Conservation (phyloP, 2,888 invertebrate genomes). For the Pyrrhosoma nymphula region DNA sequence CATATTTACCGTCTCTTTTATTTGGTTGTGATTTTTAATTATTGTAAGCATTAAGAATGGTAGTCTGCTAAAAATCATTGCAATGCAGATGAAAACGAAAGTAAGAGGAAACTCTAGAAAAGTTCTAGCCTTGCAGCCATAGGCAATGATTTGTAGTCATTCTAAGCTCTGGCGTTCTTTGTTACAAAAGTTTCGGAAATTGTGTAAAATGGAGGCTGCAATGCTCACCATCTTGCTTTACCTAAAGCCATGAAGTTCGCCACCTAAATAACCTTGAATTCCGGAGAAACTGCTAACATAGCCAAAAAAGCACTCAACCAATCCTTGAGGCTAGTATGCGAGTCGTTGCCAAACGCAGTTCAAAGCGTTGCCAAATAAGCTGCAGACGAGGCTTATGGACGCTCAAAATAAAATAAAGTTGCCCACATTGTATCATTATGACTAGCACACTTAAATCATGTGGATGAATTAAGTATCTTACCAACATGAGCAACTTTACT, state of each 20-base stretch:
- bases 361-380: neutral
- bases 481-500: neutral
- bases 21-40: no score
- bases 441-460: neutral
- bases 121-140: neutral
- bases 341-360: slow-evolving; percentile 7
- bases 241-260: neutral
- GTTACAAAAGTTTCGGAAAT: neutral
- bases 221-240: neutral
- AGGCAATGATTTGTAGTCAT: neutral
- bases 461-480: neutral
- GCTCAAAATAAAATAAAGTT: neutral
- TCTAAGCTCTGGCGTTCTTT: neutral
- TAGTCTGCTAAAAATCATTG: no score
- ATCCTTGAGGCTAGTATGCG: neutral
- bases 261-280: neutral
- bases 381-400: neutral
- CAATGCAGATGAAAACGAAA: neutral
- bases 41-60: no score
- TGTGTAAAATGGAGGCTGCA: neutral
- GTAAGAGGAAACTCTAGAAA: neutral
- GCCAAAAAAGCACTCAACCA: neutral
- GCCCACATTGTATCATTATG: neutral
- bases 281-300: neutral
- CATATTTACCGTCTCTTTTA: no score